Evolutionary conservation across 1,140 invertebrate species (phyloP).

Genomic region (Brachionus calyciflorus): DNA sequence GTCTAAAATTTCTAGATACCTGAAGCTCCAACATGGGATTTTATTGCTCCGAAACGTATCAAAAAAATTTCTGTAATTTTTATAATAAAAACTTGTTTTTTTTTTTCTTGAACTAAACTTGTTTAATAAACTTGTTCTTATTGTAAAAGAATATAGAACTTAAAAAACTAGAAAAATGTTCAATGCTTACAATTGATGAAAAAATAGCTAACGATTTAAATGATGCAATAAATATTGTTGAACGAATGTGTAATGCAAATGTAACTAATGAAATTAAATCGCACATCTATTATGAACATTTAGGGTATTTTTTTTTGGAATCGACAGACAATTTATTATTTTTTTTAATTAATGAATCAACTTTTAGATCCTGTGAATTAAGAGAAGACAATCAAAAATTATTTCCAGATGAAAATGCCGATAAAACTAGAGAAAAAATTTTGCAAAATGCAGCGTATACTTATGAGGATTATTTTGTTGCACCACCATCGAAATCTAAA

Average conservation of each 20-base stretch:
- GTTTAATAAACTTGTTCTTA: not conserved
- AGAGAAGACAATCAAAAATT: constrained; percentile 29
- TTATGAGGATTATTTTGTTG: constrained; percentile 38
- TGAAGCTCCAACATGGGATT: constrained; percentile 1
- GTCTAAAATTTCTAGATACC: constrained; percentile 3
- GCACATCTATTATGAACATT: constrained; percentile 1
- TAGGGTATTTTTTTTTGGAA: constrained; percentile 6
- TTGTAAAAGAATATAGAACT: not conserved
- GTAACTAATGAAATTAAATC: not conserved
- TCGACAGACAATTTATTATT: not conserved
- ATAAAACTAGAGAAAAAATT: not conserved
- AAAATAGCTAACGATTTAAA: constrained; percentile 10
- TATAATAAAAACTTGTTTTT: not conserved
- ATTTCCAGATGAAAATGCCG: not conserved
- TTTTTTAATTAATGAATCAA: too few relatives aligned
- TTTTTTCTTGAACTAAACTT: too few relatives aligned
- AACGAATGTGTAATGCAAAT: constrained; percentile 11
- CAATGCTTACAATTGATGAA: constrained; percentile 15
- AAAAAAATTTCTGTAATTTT: constrained; percentile 5
- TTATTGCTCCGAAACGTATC: not conserved
- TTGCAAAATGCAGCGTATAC: not conserved
- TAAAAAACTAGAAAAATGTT: constrained; percentile 24
- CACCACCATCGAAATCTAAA: constrained; percentile 8
- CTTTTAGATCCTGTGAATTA: constrained; percentile 17
- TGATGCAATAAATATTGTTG: constrained; percentile 19